Percentiles rank a stretch among this genome's conserved stretches.
phyloP scores from a whole-genome alignment of 2,888 invertebrate genomes.

The Oasisia sp. region DNA sequence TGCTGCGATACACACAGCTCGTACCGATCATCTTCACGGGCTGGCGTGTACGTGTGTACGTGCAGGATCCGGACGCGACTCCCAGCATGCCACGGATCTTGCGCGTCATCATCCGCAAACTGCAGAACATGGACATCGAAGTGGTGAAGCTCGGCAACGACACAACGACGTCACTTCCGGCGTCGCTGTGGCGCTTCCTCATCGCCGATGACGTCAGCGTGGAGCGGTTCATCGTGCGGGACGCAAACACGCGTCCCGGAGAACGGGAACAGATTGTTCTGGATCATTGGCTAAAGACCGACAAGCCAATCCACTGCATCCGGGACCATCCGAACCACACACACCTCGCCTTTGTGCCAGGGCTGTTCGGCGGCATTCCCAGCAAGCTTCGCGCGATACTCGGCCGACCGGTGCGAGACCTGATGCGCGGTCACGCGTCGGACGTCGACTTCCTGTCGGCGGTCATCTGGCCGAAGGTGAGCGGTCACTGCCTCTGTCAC shows the following conservation, averaged over 20 bases:
- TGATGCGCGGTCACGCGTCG: constrained; percentile 34
- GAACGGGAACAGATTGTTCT: constrained; percentile 40
- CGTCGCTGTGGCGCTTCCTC: constrained; percentile 41
- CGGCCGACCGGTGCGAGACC: constrained; percentile 25
- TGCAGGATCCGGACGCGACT: constrained; percentile 20
- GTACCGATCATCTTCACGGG: constrained; percentile 39
- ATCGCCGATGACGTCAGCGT: constrained; percentile 40
- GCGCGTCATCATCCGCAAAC: constrained; percentile 38
- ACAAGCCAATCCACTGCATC: constrained; percentile 40
- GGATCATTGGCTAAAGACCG: constrained; percentile 38
- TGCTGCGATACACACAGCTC: constrained; percentile 41
- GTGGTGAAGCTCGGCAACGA: constrained; percentile 35
- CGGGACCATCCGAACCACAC: constrained; percentile 43
- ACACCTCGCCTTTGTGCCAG: constrained; percentile 28
- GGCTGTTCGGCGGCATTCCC: constrained; percentile 42
- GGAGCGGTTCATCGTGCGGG: constrained; percentile 41
- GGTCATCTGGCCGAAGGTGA: constrained; percentile 39
- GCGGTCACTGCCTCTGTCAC: constrained; percentile 39
- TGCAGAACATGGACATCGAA: constrained; percentile 41
- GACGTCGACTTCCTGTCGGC: constrained; percentile 34
- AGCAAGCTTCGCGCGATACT: constrained; percentile 19
- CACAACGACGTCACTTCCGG: constrained; percentile 31
- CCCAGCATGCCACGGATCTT: constrained; percentile 22
- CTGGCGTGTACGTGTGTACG: constrained; percentile 43
- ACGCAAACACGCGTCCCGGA: constrained; percentile 39